Evolutionary conservation across 1,140 invertebrate species (phyloP), one percentile per base, ranked within the genome.

Genomic region (Drosophila watanabei): DNA sequence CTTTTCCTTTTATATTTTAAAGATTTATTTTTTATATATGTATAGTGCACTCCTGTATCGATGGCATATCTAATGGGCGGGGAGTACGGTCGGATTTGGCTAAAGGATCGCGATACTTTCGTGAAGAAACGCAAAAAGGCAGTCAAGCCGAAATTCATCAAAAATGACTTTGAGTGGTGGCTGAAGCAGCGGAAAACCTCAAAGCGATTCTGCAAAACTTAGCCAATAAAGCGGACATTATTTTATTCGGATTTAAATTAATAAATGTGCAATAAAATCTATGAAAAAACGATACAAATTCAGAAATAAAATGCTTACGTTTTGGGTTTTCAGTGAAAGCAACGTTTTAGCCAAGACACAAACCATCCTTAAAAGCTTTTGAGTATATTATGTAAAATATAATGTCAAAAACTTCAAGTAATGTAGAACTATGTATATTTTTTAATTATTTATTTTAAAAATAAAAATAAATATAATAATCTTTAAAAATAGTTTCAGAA

Each of bases 101-200:
- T 79, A 8, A 48, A 60, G 1, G 90, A 92, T 43, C 81, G 87
- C 3, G 63, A 80, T 16, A 45, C 51, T 3, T 92, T 71, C 46
- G 24, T 79, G 3, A 20, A 43, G 28, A 24, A 68, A 11, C 69
- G 41, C 13, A 35, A 65, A 10, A 37, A 32, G 11, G 66, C 39
- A 0, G 54, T 35, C 24, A 92, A 62, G 30, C 43, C 63, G 1
- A 82, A 89, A 62, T 46, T 45, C 5, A 83, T 92, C 4, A 69
- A 80, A 46, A 92, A 92, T 30, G 91, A 92, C 35, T 92, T 82
- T 14, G 73, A 80, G 6, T 80, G 73, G 73, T 92, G 91, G 91
- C 60, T 92, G 0, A 77, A 77, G 8, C 41, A 83, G 43, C 91
- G 72, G 9, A 79, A 64, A 45, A 79, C 81, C 3, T 48, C 60